Base-by-base conservation (phyloP, 2,797 vertebrate genomes). In the Gymnopithys bicolor region DNA sequence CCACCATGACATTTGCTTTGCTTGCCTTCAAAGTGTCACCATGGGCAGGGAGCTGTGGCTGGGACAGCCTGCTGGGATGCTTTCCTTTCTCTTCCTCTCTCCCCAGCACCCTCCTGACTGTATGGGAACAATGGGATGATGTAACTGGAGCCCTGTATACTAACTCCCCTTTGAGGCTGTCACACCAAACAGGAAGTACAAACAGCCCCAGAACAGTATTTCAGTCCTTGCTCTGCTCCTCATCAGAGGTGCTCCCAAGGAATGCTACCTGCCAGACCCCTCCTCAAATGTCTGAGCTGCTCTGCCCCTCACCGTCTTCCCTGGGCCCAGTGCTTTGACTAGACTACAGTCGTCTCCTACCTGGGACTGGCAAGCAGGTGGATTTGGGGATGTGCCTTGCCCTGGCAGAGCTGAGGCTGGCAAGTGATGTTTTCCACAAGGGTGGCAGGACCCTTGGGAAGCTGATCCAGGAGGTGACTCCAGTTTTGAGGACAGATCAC, bases 221-320 rank as follows among this genome's bases (percentile, higher is more conserved):
- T 8, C 70, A 82, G 33, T n/a, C 49, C 63, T 86, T 0, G 4
- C 56, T 60, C 37, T 3, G 11, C 39, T 83, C 52, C 76, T 53
- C 15, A 21, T 69, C 37, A 53, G 71, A 52, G 60, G 27, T 77
- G 73, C 53, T 91, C 33, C 62, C 55, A 52, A 77, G 70, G 53
- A 73, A 37, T 9, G 39, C 43, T 3, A 4, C 41, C 74, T 56
- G 53, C 18, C 69, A 37, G 83, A 15, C 3, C n/a, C 32, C 21
- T 49, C 39, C 23, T 48, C 0, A 0, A 0, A 1, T 19, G 17
- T 19, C 70, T 0, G 1, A 77, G 73, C 46, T 19, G 1, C 68
- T 63, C 28, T 67, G 64, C 32, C 32, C 28, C 25, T 84, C 17
- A 0, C 8, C 9, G 11, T 49, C 22, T 7, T 56, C 33, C 53